These are phyloP conservation scores for Ectemnius cavifrons DNA, from an alignment of 2,888 invertebrate species.

Conservation along the genomic window DNA sequence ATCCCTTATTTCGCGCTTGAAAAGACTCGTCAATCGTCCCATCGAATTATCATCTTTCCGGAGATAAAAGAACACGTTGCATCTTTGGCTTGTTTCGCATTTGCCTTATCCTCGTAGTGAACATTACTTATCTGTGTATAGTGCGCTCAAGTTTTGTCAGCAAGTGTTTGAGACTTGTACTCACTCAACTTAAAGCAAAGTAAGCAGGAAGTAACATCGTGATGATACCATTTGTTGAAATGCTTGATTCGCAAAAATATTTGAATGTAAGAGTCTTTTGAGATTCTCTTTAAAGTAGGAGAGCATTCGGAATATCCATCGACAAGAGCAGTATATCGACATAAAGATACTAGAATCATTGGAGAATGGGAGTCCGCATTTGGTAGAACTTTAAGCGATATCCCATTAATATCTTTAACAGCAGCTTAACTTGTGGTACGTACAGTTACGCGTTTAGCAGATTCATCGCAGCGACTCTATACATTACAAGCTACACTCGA, in stretches of 20 bases:
- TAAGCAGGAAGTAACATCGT: too few relatives aligned
- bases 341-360: background rate
- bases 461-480: background rate
- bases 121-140: constrained; percentile 5
- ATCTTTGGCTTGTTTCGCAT: constrained; percentile 51
- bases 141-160: background rate
- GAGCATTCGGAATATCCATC: background rate
- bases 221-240: too few relatives aligned
- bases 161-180: background rate
- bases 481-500: background rate
- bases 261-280: constrained; percentile 3
- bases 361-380: background rate
- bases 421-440: background rate
- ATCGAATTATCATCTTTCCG: constrained; percentile 3
- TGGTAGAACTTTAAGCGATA: constrained; percentile 7
- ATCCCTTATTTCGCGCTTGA: constrained; percentile 10
- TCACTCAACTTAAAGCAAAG: too few relatives aligned
- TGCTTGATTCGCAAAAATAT: background rate
- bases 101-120: constrained; percentile 7
- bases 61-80: constrained; percentile 35
- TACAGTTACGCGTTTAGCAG: background rate
- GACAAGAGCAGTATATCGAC: constrained; percentile 1
- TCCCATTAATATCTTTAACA: background rate
- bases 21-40: constrained; percentile 10
- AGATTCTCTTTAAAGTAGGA: background rate